A percentile compares a stretch with the other conserved stretches of the same genome.
These are phyloP conservation scores for Agrochola circellaris DNA, from an alignment of 2,888 invertebrate species.

Conservation along the genomic window DNA sequence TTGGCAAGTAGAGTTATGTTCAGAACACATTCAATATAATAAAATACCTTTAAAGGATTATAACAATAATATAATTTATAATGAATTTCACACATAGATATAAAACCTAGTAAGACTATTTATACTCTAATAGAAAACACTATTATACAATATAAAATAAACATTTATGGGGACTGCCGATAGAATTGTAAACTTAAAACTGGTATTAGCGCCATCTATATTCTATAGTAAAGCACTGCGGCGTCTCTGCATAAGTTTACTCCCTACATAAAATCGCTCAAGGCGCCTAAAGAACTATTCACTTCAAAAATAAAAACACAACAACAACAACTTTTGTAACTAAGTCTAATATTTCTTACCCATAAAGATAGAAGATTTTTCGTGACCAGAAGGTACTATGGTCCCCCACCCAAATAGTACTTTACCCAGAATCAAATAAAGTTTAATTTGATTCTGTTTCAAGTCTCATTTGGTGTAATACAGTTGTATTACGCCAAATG, in stretches of 20 bases:
- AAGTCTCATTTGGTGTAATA: too few species aligned
- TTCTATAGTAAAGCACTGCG: too few species aligned
- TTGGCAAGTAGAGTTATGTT: not conserved
- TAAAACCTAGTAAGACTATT: not conserved
- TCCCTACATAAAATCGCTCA: too few species aligned
- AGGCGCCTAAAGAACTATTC: too few species aligned
- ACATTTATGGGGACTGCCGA: too few species aligned
- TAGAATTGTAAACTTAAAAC: too few species aligned
- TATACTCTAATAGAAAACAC: not conserved
- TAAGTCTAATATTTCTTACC: not conserved
- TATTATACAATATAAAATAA: too few species aligned
- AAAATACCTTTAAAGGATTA: too few species aligned
- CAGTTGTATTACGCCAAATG: not conserved
- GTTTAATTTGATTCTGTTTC: not conserved
- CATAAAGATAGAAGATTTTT: not conserved
- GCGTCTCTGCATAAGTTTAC: too few species aligned
- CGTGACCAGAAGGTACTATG: not conserved
- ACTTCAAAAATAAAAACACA: too few species aligned
- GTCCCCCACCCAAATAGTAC: not conserved
- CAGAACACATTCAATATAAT: not conserved
- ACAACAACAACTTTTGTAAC: not conserved
- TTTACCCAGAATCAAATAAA: conserved; percentile 6
- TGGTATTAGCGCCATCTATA: too few species aligned
- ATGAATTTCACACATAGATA: not conserved
- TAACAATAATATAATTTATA: too few species aligned